A percentile compares a stretch with the other conserved stretches of the same genome.
Conservation (phyloP, 2,797 vertebrate species). For the Merluccius polli region DNA sequence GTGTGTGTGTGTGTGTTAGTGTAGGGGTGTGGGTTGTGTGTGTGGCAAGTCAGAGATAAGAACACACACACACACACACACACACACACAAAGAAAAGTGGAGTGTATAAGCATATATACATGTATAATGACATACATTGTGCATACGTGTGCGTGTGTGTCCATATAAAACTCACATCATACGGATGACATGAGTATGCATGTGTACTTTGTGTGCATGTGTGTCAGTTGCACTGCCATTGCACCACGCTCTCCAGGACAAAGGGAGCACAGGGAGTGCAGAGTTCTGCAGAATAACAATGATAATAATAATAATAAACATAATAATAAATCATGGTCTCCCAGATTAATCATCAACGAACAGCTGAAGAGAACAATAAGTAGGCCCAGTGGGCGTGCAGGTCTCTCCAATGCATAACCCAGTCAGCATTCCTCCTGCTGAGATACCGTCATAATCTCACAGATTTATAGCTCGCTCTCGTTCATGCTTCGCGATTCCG, state of each 20-base stretch:
- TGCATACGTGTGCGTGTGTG: neutral
- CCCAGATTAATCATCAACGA: slow-evolving; percentile 7
- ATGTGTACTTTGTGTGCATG: slow-evolving; percentile 45
- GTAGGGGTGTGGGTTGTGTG: no score
- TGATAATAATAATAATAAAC: no score
- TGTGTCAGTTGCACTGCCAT: slow-evolving; percentile 13
- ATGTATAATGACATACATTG: no score
- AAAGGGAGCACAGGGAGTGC: slow-evolving; percentile 38
- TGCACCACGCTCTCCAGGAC: slow-evolving; percentile 44
- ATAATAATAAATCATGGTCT: slow-evolving; percentile 22
- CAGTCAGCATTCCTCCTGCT: slow-evolving; percentile 35
- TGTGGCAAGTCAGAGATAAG: no score
- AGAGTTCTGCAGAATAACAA: slow-evolving; percentile 23
- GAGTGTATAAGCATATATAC: no score
- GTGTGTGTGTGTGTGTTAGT: neutral
- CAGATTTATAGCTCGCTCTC: slow-evolving; percentile 32
- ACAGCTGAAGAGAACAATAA: slow-evolving; percentile 52
- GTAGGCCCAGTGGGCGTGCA: slow-evolving; percentile 37
- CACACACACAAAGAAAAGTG: no score
- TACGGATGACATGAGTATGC: slow-evolving; percentile 27
- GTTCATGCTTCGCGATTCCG: slow-evolving; percentile 23
- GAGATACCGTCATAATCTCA: slow-evolving; percentile 49
- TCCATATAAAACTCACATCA: no score
- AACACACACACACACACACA: no score
- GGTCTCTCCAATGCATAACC: slow-evolving; percentile 24